Evolutionary conservation across 2,113 vertebrate species (phyloP).

Genomic region (Sinosuthora webbiana): DNA sequence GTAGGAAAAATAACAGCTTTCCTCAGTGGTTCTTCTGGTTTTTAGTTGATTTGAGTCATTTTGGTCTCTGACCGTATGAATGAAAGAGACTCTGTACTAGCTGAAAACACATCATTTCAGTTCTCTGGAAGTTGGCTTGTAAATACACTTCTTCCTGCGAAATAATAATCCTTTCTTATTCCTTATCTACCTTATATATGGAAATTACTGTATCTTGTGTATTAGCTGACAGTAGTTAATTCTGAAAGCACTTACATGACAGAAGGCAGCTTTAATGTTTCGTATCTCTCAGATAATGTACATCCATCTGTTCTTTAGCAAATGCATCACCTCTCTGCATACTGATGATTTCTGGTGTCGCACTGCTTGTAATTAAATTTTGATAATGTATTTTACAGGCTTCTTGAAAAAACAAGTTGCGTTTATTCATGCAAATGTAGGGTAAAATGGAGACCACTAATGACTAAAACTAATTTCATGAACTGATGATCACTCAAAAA

Average conservation of each 20-base stretch:
- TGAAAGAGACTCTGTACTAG: background rate
- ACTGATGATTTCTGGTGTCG: constrained; percentile 31
- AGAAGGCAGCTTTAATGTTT: constrained; percentile 49
- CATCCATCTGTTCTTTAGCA: constrained; percentile 32
- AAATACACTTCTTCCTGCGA: background rate
- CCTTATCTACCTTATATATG: background rate
- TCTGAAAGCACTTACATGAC: constrained; percentile 5
- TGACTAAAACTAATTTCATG: background rate
- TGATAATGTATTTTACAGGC: constrained; percentile 1
- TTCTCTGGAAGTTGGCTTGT: background rate
- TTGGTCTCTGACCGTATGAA: background rate
- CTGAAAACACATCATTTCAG: background rate
- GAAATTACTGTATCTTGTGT: background rate
- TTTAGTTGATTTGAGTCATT: background rate
- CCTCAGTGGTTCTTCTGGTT: background rate
- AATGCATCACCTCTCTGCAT: constrained; percentile 31
- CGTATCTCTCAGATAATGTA: constrained; percentile 38
- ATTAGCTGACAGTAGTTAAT: constrained; percentile 25
- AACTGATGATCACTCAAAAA: background rate
- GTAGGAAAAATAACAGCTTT: background rate
- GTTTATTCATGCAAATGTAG: background rate
- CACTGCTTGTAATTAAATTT: constrained; percentile 32
- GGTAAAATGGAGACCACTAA: background rate
- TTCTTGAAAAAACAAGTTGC: background rate
- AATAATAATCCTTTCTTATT: background rate